These are phyloP conservation scores for Rhopalosiphum padi DNA, from an alignment of 1,140 invertebrate species.

Conservation along the genomic window DNA sequence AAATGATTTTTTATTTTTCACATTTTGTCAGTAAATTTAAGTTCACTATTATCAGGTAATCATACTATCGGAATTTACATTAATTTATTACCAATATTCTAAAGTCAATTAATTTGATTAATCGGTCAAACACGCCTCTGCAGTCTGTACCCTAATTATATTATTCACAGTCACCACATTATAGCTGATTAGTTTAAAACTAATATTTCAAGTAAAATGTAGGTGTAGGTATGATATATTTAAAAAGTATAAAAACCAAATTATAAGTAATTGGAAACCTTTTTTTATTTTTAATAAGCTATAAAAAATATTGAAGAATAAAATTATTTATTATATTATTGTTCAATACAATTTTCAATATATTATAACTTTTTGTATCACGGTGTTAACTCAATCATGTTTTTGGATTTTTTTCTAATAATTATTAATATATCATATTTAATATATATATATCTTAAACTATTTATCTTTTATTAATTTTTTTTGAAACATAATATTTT, in stretches of 20 bases:
- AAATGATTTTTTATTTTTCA: background rate
- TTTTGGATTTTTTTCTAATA: background rate
- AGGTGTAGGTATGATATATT: background rate
- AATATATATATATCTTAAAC: background rate
- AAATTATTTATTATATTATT: background rate
- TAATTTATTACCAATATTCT: slow-evolving; percentile 13
- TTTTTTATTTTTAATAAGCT: background rate
- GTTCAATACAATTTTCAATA: background rate
- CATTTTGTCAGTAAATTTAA: background rate
- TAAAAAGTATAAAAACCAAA: background rate
- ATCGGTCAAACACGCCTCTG: background rate
- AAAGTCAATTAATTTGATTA: slow-evolving; percentile 34
- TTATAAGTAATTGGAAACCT: background rate
- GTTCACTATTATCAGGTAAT: background rate
- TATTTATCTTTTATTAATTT: background rate
- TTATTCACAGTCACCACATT: background rate
- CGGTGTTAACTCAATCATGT: background rate
- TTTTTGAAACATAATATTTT: background rate
- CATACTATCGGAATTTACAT: background rate
- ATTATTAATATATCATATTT: background rate
- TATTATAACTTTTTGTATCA: background rate
- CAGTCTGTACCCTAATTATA: background rate
- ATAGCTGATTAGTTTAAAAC: slow-evolving; percentile 17
- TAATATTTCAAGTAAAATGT: background rate
- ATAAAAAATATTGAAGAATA: background rate